These are phyloP conservation scores for Urocolius indicus DNA, from an alignment of 2,113 vertebrate species.

Conservation along the genomic window DNA sequence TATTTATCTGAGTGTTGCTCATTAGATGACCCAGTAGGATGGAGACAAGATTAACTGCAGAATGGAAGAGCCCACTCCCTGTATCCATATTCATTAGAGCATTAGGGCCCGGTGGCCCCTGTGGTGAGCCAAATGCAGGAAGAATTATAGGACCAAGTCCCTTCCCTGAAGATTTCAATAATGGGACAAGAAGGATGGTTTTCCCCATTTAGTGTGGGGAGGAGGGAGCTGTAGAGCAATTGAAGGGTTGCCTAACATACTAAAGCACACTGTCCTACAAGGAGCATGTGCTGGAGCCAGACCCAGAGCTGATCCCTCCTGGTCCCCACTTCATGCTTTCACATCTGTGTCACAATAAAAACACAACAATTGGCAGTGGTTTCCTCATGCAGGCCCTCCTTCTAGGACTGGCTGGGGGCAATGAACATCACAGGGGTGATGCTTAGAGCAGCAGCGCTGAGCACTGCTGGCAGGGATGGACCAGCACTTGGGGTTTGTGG, in stretches of 20 bases:
- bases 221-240: neutral
- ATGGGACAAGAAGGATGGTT: neutral
- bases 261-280: neutral
- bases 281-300: neutral
- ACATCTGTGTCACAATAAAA: accelerated
- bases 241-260: neutral
- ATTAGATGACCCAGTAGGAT: neutral
- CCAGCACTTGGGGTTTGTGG: neutral
- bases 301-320: neutral
- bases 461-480: accelerated
- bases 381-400: neutral
- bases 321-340: neutral
- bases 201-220: neutral
- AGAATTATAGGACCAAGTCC: neutral
- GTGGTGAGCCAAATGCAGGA: neutral
- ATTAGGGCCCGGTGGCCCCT: neutral
- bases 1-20: neutral
- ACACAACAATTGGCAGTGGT: neutral
- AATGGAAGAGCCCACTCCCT: neutral
- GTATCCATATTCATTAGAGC: neutral
- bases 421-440: neutral
- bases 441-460: neutral
- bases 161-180: neutral
- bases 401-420: neutral
- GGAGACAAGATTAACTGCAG: neutral